Evolutionary conservation across 1,140 invertebrate species (phyloP), one percentile per base, ranked within the genome.

Genomic region (Drosophila pandora): DNA sequence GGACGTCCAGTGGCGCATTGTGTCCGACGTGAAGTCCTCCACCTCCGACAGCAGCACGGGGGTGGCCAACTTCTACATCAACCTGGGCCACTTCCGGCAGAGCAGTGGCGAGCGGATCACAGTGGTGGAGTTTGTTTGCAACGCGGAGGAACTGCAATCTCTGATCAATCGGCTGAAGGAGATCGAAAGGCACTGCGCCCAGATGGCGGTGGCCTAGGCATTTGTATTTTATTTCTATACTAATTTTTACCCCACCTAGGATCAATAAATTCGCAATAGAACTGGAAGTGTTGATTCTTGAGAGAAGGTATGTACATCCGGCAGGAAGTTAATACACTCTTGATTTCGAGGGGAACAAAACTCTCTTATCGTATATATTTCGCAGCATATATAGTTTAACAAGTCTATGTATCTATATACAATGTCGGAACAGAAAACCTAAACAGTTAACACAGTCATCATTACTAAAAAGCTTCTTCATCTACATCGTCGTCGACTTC

Each of bases 1-100:
- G 3, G 90, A 92, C 52, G 59, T 91, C 4, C 87, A 91, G 37
- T 92, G 90, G 91, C 85, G 89, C 23, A 90, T 92, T 7, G 90
- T 74, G 1, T 85, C 80, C 64, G 90, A 91, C 49, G 79, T 82
- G 0, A 91, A 91, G n/a, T 90, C 87, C 4, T 92, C 90, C 3
- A 90, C 81, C 3, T 75, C 84, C 0, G 77, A 88, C 21, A 54
- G 52, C 32, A 90, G 88, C 37, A 79, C 79, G 17, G 90, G 90
- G 22, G 81, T 75, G 34, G 55, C 90, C 0, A 73, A 73, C 22
- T 92, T 90, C 47, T 45, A 75, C 49, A 84, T 92, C 5, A 91
- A 87, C 75, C 53, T 92, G 22, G 89, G 90, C 0, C 48, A 76
- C 25, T 91, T 79, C 28, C 68, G 73, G 7, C 75, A 79, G n/a